Conservation (phyloP, 2,888 invertebrate species). For the Athetis lepigone region DNA sequence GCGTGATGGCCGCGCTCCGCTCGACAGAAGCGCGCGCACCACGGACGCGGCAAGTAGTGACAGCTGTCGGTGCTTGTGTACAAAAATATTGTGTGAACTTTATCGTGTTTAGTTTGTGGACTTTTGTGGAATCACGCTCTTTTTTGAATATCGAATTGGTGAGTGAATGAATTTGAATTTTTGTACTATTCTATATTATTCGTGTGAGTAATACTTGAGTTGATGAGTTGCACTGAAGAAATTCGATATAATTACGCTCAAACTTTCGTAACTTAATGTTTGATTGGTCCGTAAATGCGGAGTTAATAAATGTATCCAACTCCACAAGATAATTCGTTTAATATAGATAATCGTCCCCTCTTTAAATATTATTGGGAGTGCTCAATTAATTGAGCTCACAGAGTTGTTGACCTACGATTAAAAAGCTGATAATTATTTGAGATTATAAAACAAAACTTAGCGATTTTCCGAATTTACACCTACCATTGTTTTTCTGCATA, state of each 20-base stretch:
- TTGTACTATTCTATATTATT: neutral
- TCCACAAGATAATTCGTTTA: neutral
- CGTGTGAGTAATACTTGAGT: neutral
- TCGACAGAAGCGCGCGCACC: conserved; percentile 51
- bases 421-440: neutral
- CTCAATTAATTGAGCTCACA: neutral
- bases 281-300: conserved; percentile 22
- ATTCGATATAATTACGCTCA: neutral
- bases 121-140: conserved; percentile 39
- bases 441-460: neutral
- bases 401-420: neutral
- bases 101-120: conserved; percentile 58
- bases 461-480: neutral
- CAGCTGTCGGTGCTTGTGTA: conserved; percentile 44
- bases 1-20: conserved; percentile 37
- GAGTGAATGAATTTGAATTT: conserved; percentile 14
- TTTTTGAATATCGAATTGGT: conserved; percentile 39
- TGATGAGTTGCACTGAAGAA: neutral
- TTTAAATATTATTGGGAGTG: neutral
- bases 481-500: neutral
- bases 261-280: conserved; percentile 14
- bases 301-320: conserved; percentile 23
- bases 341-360: neutral
- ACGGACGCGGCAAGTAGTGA: conserved; percentile 39
- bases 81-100: conserved; percentile 49